A percentile compares a stretch with the other conserved stretches of the same genome.
Evolutionary conservation across 2,888 invertebrate genomes (phyloP).

Genomic region (Saturnia japonica): DNA sequence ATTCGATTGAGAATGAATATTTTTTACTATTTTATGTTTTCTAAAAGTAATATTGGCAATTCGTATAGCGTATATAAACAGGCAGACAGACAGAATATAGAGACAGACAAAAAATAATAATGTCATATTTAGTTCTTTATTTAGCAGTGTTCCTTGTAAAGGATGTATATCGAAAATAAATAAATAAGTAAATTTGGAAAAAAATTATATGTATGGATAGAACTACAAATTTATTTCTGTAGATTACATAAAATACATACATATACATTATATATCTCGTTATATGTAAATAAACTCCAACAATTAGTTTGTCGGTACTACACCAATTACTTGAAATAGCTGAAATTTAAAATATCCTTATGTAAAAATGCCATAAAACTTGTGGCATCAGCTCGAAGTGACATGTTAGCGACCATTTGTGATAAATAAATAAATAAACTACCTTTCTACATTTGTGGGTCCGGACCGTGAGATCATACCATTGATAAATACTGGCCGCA

Average conservation of each 20-base stretch:
- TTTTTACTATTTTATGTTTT: too few species aligned
- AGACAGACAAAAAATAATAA: too few species aligned
- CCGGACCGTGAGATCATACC: constrained; percentile 61
- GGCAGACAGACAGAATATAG: too few species aligned
- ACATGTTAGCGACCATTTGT: constrained; percentile 34
- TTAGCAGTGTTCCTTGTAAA: too few species aligned
- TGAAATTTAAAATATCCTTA: constrained; percentile 3
- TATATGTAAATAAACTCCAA: neutral
- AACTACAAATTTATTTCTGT: too few species aligned
- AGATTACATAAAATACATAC: neutral
- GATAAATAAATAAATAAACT: constrained; percentile 49
- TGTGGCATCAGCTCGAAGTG: constrained; percentile 23
- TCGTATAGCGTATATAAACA: too few species aligned
- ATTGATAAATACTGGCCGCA: constrained; percentile 61
- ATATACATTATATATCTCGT: neutral
- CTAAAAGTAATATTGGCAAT: too few species aligned
- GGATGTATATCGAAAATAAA: too few species aligned
- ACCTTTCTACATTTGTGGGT: constrained; percentile 45
- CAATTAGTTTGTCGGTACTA: neutral
- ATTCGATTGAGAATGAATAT: too few species aligned
- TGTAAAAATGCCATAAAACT: constrained; percentile 7
- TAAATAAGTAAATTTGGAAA: too few species aligned
- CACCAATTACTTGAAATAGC: neutral
- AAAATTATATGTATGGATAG: too few species aligned
- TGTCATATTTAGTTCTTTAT: too few species aligned